A percentile compares a stretch with the other conserved stretches of the same genome.
Evolutionary conservation across 2,888 invertebrate species (phyloP).

Genomic region (Phytoseiulus persimilis): DNA sequence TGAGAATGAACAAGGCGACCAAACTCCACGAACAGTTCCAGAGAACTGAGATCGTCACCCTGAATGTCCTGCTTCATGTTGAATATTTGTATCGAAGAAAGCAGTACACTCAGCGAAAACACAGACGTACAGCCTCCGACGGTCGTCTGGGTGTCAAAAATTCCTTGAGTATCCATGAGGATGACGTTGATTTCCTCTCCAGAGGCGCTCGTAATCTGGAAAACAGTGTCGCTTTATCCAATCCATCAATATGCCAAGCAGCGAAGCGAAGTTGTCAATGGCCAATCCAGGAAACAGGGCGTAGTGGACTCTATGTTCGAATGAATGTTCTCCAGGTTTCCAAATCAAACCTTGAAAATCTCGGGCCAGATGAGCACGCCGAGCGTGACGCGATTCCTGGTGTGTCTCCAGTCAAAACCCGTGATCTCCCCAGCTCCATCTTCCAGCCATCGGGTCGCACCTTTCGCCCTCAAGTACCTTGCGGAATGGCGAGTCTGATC

Average conservation of each 20-base stretch:
- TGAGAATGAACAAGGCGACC: slow-evolving; percentile 42
- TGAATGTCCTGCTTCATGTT: slow-evolving; percentile 40
- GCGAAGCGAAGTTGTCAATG: too few relatives aligned
- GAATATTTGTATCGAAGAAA: slow-evolving; percentile 43
- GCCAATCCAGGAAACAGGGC: too few relatives aligned
- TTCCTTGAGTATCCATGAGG: slow-evolving; percentile 45
- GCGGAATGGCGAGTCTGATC: too few relatives aligned
- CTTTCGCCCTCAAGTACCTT: slow-evolving; percentile 7
- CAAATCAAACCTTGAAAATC: neutral
- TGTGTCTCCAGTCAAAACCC: neutral
- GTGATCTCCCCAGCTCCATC: neutral
- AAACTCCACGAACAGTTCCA: slow-evolving; percentile 43
- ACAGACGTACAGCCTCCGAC: slow-evolving; percentile 39
- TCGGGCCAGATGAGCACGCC: slow-evolving; percentile 9
- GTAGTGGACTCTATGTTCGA: too few relatives aligned
- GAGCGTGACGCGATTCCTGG: neutral
- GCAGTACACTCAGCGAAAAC: slow-evolving; percentile 43
- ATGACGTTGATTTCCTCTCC: slow-evolving; percentile 44
- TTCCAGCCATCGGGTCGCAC: neutral
- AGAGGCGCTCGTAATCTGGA: slow-evolving; percentile 47
- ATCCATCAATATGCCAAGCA: too few relatives aligned
- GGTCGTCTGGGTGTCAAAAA: slow-evolving; percentile 43
- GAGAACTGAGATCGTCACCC: slow-evolving; percentile 39
- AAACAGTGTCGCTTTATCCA: slow-evolving; percentile 41
- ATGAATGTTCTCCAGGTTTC: too few relatives aligned